A percentile compares a stretch with the other conserved stretches of the same genome.
phyloP scores from a whole-genome alignment of 2,113 vertebrate species.

The Lipotes vexillifer region DNA sequence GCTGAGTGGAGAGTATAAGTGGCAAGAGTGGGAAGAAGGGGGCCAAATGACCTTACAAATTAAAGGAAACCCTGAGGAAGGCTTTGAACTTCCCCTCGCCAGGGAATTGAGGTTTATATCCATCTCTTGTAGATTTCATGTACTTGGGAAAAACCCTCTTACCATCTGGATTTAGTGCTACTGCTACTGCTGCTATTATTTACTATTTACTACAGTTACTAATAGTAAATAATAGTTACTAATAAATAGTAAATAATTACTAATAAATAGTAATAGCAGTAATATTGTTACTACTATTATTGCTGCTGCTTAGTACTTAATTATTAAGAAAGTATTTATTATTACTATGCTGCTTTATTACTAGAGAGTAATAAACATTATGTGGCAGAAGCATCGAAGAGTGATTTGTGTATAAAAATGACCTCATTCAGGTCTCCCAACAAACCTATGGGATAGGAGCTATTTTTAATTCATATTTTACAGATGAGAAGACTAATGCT shows the following conservation, averaged over 20 bases:
- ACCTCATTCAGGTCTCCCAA: background rate
- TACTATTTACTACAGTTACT: background rate
- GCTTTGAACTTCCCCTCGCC: background rate
- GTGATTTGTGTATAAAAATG: background rate
- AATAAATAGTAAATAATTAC: background rate
- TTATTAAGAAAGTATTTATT: background rate
- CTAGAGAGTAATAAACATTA: background rate
- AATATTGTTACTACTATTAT: too few species aligned
- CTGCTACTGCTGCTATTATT: background rate
- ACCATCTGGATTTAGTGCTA: background rate
- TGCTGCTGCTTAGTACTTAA: background rate
- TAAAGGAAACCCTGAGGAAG: background rate
- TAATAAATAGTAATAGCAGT: background rate
- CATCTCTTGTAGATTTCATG: background rate
- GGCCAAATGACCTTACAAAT: background rate
- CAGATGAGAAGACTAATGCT: background rate
- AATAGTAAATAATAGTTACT: background rate
- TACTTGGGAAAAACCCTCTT: background rate
- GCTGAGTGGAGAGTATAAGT: background rate
- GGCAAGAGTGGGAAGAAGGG: background rate
- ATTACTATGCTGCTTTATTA: background rate
- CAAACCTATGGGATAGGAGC: background rate
- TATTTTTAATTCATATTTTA: background rate
- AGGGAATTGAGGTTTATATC: background rate
- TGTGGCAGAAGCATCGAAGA: background rate